A percentile compares a stretch with the other conserved stretches of the same genome.
Conservation (phyloP, 2,797 vertebrate species). For the Echeneis naucrates region DNA sequence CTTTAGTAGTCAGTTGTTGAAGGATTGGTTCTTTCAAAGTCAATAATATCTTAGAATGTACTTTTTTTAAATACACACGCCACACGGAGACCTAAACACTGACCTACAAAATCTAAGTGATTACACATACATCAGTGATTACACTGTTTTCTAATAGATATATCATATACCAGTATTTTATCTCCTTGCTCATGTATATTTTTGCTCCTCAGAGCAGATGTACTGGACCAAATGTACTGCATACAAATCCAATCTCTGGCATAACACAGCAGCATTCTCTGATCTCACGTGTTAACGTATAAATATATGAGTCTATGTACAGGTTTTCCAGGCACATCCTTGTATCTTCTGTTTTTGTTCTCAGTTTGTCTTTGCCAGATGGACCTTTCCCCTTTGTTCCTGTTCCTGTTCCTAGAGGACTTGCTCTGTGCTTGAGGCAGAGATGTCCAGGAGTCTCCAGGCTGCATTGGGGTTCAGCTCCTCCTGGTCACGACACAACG, state of each 20-base stretch:
- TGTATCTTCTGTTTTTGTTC: conserved; percentile 16
- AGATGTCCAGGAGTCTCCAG: conserved; percentile 97
- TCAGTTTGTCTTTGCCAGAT: conserved; percentile 28
- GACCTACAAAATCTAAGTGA: conserved; percentile 16
- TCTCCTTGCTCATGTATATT: conserved; percentile 7
- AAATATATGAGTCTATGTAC: conserved; percentile 26
- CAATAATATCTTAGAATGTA: conserved; percentile 5
- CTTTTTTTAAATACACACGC: conserved; percentile 14
- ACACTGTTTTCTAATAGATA: conserved; percentile 27
- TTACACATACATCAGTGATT: conserved; percentile 9
- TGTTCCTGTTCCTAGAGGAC: conserved; percentile 63
- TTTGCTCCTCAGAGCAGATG: not conserved
- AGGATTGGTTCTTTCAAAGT: conserved; percentile 8
- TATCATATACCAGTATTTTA: conserved; percentile 10
- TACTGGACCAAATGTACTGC: not conserved
- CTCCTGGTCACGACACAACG: conserved; percentile 94
- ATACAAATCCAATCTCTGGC: conserved; percentile 35
- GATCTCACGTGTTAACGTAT: conserved; percentile 22
- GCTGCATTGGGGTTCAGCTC: conserved; percentile 94
- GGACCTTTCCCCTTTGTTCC: conserved; percentile 25
- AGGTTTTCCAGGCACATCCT: conserved; percentile 45
- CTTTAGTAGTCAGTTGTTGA: not conserved
- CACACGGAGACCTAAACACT: conserved; percentile 28
- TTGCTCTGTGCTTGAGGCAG: conserved; percentile 94
- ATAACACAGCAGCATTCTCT: conserved; percentile 40